Conservation (phyloP, 2,888 invertebrate genomes). For the Papilio gigon region DNA sequence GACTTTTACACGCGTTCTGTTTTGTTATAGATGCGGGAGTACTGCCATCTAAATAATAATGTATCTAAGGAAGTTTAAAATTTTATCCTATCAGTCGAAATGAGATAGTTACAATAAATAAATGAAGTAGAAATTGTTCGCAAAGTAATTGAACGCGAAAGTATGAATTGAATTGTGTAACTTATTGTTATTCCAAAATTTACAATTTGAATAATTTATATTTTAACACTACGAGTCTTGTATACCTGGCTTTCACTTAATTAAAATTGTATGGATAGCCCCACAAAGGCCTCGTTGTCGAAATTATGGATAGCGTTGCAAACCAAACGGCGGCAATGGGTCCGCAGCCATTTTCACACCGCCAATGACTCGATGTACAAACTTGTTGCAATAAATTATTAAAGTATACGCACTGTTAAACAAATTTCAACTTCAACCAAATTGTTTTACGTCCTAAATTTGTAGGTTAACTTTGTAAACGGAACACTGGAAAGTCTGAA, state of each 20-base stretch:
- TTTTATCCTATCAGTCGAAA: too few species aligned
- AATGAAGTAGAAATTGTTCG: background rate
- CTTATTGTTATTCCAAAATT: background rate
- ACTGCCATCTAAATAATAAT: too few species aligned
- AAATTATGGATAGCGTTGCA: slow-evolving; percentile 49
- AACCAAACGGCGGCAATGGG: slow-evolving; percentile 22
- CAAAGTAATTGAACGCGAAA: background rate
- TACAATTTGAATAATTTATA: slow-evolving; percentile 6
- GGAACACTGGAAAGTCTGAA: slow-evolving; percentile 31
- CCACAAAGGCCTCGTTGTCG: slow-evolving; percentile 50
- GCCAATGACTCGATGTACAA: slow-evolving; percentile 38
- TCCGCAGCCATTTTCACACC: slow-evolving; percentile 36
- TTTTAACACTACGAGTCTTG: slow-evolving; percentile 13
- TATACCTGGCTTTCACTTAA: slow-evolving; percentile 48
- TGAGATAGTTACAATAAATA: too few species aligned
- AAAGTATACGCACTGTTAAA: slow-evolving; percentile 18
- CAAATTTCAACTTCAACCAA: slow-evolving; percentile 29
- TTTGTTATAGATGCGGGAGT: too few species aligned
- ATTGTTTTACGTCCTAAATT: slow-evolving; percentile 17
- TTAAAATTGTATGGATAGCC: slow-evolving; percentile 63
- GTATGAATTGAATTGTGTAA: slow-evolving; percentile 6
- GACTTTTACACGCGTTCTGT: too few species aligned
- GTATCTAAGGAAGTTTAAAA: too few species aligned
- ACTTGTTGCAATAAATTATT: slow-evolving; percentile 43
- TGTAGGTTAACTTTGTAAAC: slow-evolving; percentile 19